Evolutionary conservation across 2,888 invertebrate species (phyloP).

Genomic region (Molorchus minor): DNA sequence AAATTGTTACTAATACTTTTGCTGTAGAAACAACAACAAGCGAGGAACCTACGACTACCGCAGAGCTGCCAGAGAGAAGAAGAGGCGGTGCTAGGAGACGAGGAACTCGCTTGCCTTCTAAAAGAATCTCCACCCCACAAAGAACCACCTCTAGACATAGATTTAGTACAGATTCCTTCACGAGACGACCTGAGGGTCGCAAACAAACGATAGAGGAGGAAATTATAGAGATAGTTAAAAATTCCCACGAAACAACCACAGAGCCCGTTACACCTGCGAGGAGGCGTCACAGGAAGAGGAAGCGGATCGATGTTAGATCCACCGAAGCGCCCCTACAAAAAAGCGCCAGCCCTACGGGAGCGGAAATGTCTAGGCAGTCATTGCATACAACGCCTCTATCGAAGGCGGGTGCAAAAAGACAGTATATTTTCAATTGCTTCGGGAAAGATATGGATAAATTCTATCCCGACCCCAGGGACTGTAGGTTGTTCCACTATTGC

Average conservation of each 20-base stretch:
- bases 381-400: conserved; percentile 57
- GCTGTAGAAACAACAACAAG: background rate
- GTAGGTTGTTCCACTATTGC: conserved; percentile 70
- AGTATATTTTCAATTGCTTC: conserved; percentile 66
- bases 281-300: background rate
- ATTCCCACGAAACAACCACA: conserved; percentile 11
- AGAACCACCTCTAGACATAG: conserved; percentile 45
- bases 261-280: conserved; percentile 3
- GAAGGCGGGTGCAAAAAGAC: conserved; percentile 35
- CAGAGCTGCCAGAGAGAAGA: background rate
- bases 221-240: conserved; percentile 26
- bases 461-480: conserved; percentile 68
- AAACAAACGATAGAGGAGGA: conserved; percentile 33
- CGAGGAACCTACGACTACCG: background rate
- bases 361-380: conserved; percentile 48
- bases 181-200: conserved; percentile 26
- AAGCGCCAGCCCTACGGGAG: conserved; percentile 59
- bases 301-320: conserved; percentile 17
- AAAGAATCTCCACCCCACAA: conserved; percentile 11
- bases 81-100: conserved; percentile 10
- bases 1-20: too few relatives aligned
- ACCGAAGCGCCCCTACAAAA: conserved; percentile 57
- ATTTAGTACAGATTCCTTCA: conserved; percentile 46
- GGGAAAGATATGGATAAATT: conserved; percentile 66
- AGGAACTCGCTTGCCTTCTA: conserved; percentile 3